phyloP scores from a whole-genome alignment of 2,113 vertebrate species.

The Ailurus styani region DNA sequence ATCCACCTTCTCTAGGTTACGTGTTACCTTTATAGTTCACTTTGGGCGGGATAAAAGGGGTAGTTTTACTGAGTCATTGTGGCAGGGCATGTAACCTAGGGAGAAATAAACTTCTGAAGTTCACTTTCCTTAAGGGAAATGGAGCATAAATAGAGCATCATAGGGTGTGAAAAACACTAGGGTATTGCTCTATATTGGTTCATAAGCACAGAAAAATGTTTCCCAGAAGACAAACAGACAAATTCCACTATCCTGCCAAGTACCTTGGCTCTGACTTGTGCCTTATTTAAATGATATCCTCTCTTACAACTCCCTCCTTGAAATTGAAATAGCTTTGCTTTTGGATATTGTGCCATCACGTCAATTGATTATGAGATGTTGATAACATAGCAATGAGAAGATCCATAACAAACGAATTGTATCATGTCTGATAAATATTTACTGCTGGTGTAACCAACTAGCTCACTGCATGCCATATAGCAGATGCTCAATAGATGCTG shows the following conservation, averaged over 20 bases:
- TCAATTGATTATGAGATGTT: not conserved
- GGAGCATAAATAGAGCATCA: not conserved
- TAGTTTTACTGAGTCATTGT: not conserved
- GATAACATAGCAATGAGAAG: not conserved
- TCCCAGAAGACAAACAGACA: constrained; percentile 35
- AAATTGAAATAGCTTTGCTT: constrained; percentile 29
- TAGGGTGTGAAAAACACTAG: not conserved
- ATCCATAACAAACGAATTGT: not conserved
- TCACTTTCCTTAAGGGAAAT: not conserved
- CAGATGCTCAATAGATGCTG: not conserved
- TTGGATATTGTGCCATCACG: not conserved
- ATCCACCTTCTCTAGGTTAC: too few relatives aligned
- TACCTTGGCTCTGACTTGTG: not conserved
- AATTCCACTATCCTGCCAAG: not conserved
- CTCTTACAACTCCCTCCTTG: not conserved
- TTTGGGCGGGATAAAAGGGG: not conserved
- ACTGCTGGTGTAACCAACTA: not conserved
- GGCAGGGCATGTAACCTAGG: not conserved
- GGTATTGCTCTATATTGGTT: not conserved
- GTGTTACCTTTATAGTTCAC: not conserved
- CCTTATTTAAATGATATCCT: constrained; percentile 27
- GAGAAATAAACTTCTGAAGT: not conserved
- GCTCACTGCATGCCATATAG: not conserved
- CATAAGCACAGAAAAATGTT: constrained; percentile 10
- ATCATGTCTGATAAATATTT: not conserved